Evolutionary conservation across 2,113 vertebrate species (phyloP).

Genomic region (Casuarius casuarius): DNA sequence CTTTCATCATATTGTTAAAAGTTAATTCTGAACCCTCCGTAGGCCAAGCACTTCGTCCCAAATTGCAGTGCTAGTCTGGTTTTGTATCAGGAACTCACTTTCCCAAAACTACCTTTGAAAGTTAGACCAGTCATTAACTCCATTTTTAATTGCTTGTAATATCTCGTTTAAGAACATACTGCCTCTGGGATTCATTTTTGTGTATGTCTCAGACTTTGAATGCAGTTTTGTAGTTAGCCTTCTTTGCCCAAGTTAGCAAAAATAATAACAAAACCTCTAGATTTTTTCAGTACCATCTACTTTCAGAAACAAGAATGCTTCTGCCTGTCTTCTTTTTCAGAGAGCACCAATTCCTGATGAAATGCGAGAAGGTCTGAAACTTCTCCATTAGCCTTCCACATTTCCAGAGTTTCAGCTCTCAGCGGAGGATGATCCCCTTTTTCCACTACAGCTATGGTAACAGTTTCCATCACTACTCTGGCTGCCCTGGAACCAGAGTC

Average conservation of each 20-base stretch:
- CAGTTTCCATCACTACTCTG: not conserved
- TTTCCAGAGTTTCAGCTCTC: not conserved
- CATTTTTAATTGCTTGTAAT: not conserved
- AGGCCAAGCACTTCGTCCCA: not conserved
- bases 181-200: not conserved
- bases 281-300: not conserved
- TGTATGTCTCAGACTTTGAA: not conserved
- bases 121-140: not conserved
- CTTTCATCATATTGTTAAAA: not conserved
- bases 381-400: not conserved
- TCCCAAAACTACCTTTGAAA: not conserved
- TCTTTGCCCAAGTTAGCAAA: not conserved
- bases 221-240: not conserved
- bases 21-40: accelerated
- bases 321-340: not conserved
- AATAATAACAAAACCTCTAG: not conserved
- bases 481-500: not conserved
- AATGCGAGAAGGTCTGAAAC: not conserved
- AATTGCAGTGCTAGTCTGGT: not conserved
- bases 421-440: not conserved
- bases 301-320: not conserved
- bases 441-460: not conserved
- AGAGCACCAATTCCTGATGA: not conserved
- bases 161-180: accelerated
- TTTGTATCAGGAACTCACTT: not conserved